Evolutionary conservation across 1,140 invertebrate species (phyloP), one percentile per base, ranked within the genome.

Genomic region (Heliconius nattereri): DNA sequence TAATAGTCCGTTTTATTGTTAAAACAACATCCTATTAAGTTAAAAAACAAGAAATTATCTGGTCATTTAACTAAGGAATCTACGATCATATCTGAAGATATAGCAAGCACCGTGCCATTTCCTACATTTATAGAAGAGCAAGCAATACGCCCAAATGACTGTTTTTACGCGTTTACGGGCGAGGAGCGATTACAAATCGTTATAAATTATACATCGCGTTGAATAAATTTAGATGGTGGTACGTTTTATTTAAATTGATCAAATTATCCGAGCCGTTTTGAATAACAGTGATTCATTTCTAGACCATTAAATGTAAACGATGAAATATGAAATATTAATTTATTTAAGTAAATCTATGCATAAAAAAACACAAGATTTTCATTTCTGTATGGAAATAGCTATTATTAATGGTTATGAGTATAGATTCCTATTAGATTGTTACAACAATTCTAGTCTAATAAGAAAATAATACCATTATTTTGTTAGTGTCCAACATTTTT

Each of bases 231-330:
- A 52, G 79, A 76, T 81, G 66, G 79, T 81, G 66, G 79, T 82
- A 78, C 75, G 79, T 83, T 86, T 87, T 85, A 89, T 87, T 89
- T 78, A 86, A 91, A 91, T 87, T 85, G 86, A 84, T 84, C 83
- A 66, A 66, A 66, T 66, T 66, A 66, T 26, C 60, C 23, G 8
- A 49, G 9, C 26, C 49, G 3, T 71, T 29, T 60, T 40, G 71
- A n/a, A 45, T 75, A 45, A 76, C 35, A 70, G 26, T 78, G 49
- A 52, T 52, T 52, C 19, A 72, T 66, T 76, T 70, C 11, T 23
- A 29, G 6, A n/a, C n/a, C 26, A 20, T 71, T 71, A 60, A 60
- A 60, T 3, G 3, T 3, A 3, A 60, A 60, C n/a, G 54, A 23
- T 60, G n/a, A 60, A 60, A 57, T 23, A 20, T 0, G 0, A 57